These are phyloP conservation scores for Piscicola geometra DNA, from an alignment of 2,888 invertebrate species.

Conservation along the genomic window DNA sequence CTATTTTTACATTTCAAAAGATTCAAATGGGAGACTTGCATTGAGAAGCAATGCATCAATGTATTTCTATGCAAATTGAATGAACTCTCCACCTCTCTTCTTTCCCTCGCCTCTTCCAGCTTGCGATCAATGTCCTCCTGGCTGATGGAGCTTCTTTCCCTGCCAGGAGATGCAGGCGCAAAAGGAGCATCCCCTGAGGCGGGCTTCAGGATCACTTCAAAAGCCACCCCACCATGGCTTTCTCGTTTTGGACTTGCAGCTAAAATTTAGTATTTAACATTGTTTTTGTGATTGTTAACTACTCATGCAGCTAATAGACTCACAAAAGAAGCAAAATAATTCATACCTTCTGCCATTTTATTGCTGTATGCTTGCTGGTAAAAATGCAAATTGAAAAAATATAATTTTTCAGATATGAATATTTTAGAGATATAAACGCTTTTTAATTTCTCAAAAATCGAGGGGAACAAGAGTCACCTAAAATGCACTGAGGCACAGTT, in stretches of 20 bases:
- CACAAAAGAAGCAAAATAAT: no score
- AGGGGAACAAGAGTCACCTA: no score
- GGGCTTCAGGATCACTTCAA: conserved; percentile 54
- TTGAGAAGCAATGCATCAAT: not conserved
- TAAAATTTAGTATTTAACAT: no score
- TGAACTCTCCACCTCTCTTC: conserved; percentile 66
- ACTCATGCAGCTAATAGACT: no score
- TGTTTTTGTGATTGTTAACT: no score
- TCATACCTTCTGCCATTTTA: no score
- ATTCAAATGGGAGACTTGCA: not conserved
- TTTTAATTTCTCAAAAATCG: no score
- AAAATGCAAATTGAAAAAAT: no score
- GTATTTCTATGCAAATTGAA: not conserved
- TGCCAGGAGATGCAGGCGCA: conserved; percentile 49
- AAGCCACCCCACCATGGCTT: conserved; percentile 46
- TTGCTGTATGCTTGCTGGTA: no score
- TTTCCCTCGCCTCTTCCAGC: conserved; percentile 84
- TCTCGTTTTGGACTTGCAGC: conserved; percentile 24
- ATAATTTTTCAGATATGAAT: no score
- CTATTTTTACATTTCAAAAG: not conserved
- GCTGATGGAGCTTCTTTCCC: conserved; percentile 45
- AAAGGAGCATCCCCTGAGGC: conserved; percentile 46
- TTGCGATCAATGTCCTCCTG: conserved; percentile 83
- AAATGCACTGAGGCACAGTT: no score
- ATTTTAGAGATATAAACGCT: no score